Evolutionary conservation across 2,888 invertebrate genomes (phyloP).

Genomic region (Polietes domitor): DNA sequence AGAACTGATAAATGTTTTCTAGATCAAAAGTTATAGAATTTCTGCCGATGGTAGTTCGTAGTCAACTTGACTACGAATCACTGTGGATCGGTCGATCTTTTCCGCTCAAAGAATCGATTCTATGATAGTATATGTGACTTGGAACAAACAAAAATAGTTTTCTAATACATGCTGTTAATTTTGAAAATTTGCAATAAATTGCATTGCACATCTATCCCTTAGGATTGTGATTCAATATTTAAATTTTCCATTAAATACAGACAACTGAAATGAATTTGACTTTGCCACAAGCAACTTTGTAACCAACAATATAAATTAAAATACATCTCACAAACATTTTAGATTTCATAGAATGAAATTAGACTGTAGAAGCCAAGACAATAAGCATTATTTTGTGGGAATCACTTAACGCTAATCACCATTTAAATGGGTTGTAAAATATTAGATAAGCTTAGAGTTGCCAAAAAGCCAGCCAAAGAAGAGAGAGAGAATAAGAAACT

Average conservation of each 20-base stretch:
- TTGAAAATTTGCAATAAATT: no score
- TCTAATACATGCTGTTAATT: no score
- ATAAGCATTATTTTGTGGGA: conserved; percentile 45
- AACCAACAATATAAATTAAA: neutral
- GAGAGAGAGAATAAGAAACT: conserved; percentile 66
- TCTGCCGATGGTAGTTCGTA: no score
- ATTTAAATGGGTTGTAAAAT: conserved; percentile 75
- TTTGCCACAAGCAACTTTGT: neutral
- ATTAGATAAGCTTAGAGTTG: conserved; percentile 73
- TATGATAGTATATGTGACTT: no score
- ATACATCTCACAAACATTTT: neutral
- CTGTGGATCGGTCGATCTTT: no score
- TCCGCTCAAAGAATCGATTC: no score
- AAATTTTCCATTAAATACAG: neutral
- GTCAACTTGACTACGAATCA: no score
- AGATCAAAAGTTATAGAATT: no score
- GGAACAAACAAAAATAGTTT: no score
- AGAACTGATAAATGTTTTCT: no score
- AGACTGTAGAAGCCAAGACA: neutral
- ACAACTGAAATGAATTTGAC: no score
- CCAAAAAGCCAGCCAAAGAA: neutral
- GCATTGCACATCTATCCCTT: no score
- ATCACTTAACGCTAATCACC: conserved; percentile 78
- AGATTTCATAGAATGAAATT: conserved; percentile 33
- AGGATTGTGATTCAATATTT: neutral